Percentiles rank a stretch among this genome's conserved stretches.
These are phyloP conservation scores for Graphium colonna DNA, from an alignment of 2,888 invertebrate genomes.

Conservation along the genomic window DNA sequence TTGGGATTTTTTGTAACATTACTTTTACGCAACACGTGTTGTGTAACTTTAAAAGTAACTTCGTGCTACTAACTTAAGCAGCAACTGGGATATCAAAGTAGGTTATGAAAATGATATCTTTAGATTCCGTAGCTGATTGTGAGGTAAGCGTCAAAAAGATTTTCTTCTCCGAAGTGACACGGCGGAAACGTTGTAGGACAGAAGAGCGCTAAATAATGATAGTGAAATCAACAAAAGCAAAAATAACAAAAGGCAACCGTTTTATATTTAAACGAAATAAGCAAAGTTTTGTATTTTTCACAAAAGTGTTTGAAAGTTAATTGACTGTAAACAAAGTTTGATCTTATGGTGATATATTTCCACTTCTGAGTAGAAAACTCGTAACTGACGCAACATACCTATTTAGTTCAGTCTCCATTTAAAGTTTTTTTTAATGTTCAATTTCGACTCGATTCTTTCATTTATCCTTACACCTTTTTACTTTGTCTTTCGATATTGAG, in stretches of 20 bases:
- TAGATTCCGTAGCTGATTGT: no score
- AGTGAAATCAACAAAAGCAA: conserved; percentile 18
- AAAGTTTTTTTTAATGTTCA: background rate
- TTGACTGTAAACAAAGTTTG: background rate
- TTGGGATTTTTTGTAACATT: no score
- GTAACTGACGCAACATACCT: background rate
- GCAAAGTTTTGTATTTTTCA: background rate
- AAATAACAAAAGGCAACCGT: conserved; percentile 19
- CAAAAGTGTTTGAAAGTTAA: background rate
- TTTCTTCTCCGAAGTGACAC: conserved; percentile 4
- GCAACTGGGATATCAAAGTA: no score
- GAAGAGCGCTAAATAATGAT: conserved; percentile 14
- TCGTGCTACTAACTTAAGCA: no score
- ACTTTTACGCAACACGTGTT: no score
- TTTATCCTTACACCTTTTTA: background rate
- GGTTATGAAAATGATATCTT: no score
- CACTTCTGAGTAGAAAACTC: background rate
- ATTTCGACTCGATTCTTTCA: background rate
- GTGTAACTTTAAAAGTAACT: no score
- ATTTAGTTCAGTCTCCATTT: background rate
- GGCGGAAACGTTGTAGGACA: conserved; percentile 12
- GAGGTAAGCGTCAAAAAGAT: no score
- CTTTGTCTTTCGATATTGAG: background rate
- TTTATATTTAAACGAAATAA: conserved; percentile 12
- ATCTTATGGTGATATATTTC: background rate